Evolutionary conservation across 2,888 invertebrate genomes (phyloP), one percentile per base, ranked within the genome.

Genomic region (Sinotaia quadrata): DNA sequence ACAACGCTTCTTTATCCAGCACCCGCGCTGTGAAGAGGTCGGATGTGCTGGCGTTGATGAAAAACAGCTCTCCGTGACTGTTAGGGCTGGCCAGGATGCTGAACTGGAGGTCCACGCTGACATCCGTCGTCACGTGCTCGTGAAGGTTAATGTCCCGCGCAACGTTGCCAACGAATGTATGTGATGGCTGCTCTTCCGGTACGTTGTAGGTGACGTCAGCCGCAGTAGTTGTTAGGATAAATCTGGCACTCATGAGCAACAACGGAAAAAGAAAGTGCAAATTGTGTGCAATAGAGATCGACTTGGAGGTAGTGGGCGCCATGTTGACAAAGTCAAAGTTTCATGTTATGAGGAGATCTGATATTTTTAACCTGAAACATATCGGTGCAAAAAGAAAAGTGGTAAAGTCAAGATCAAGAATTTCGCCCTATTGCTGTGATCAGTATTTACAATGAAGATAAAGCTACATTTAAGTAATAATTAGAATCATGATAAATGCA

Each of bases 1-100:
- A 83, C 15, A 82, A 69, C 12, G 67, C 63, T 70, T 83, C 83
- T 36, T 81, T 69, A 68, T 83, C 82, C 41, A 83, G 68, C 15
- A 37, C 34, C 4, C 56, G 31, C 8, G 59, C 63, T 0, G 74
- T 69, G 59, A 69, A 69, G 2, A 83, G 72, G 57, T 78, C 78
- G 44, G 81, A 77, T 31, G 75, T 76, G 36, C 68, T 62, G 67
- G 77, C 76, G 31, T 81, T 76, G 51, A 83, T 73, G 51, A 69
- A 71, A 65, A 83, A 82, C 68, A 69, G 75, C 54, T 75, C 65
- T 8, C 78, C 78, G 49, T 72, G 65, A 27, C 49, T 57, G 41
- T 59, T 44, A 34, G 65, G 56, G 51, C 62, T 44, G 31, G 76
- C 73, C 44, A 80, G 73, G 61, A 82, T 80, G 74, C 76, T 81